Evolutionary conservation across 1,140 invertebrate species (phyloP), one percentile per base, ranked within the genome.

Genomic region (Triops longicaudatus): DNA sequence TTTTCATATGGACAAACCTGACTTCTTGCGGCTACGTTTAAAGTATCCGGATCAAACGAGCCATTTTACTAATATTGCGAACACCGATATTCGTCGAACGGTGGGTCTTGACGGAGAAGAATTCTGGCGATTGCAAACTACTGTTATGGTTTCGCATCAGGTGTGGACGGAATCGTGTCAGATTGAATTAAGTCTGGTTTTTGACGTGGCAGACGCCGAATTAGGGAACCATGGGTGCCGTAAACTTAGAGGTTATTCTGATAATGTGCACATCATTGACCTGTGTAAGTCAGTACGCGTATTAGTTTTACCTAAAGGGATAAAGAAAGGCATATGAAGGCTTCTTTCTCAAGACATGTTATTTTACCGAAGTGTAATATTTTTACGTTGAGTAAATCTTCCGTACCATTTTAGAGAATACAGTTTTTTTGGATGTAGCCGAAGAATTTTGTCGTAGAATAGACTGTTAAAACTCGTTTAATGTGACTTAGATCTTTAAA

Each of bases 11-110:
- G 87, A 89, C 26, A 89, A 93, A 83, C 85, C 92, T 2, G 85
- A 85, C 77, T 87, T 89, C 78, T 85, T 98, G 74, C 86, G 94
- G 77, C 88, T 98, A 31, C 92, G 92, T 84, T 89, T 97, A 17
- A 91, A 93, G 80, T 97, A 97, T 86, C 95, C 96, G 3, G 96
- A 98, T 86, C 92, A 95, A 82, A 90, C 92, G 81, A 89, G 90
- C 26, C 93, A 97, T 83, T 85, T 96, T 43, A 86, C 43, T 26
- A 28, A 75, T 0, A 28, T 50, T 75, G 31, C 37, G n/a, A 41
- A 44, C 12, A 28, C 3, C 1, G 76, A 73, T 17, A 17, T 41
- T 0, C n/a, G 27, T 22, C 37, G 43, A 6, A 22, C 63, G 4
- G 28, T 42, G 26, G 22, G n/a, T 12, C 37, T 78, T 31, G 73